Evolutionary conservation across 2,888 invertebrate genomes (phyloP).

Genomic region (Drosophila demipolita): DNA sequence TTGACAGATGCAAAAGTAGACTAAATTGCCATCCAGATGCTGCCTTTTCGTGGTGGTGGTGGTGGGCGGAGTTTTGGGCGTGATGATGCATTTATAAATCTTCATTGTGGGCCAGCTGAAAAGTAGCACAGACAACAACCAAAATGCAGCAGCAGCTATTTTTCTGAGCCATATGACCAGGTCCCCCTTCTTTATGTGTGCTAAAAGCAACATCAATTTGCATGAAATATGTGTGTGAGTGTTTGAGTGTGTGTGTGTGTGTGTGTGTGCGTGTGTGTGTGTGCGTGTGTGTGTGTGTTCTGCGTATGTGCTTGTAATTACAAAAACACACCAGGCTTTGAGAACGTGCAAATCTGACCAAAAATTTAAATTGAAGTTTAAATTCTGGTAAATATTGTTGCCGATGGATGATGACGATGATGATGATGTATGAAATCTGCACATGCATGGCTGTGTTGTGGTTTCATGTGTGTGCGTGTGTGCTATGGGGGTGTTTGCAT

Average conservation of each 20-base stretch:
- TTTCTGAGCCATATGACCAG: constrained; percentile 60
- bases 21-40: constrained; percentile 41
- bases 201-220: constrained; percentile 79
- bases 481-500: constrained; percentile 45
- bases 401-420: constrained; percentile 46
- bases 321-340: constrained; percentile 71
- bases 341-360: constrained; percentile 81
- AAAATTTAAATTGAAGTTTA: constrained; percentile 81
- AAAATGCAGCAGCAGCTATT: constrained; percentile 59
- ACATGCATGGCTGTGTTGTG: constrained; percentile 23
- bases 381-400: constrained; percentile 69
- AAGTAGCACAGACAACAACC: constrained; percentile 78
- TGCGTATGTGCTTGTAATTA: constrained; percentile 70
- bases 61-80: neutral
- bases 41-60: constrained; percentile 13
- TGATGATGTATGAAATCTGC: constrained; percentile 64
- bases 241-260: constrained; percentile 6
- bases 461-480: constrained; percentile 1
- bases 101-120: constrained; percentile 75
- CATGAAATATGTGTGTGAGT: constrained; percentile 57
- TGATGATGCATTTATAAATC: constrained; percentile 70
- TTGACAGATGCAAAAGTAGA: constrained; percentile 53
- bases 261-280: constrained; percentile 29
- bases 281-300: constrained; percentile 15
- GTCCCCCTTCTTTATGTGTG: constrained; percentile 41